phyloP scores from a whole-genome alignment of 2,888 invertebrate genomes.

The Maniola hyperantus region DNA sequence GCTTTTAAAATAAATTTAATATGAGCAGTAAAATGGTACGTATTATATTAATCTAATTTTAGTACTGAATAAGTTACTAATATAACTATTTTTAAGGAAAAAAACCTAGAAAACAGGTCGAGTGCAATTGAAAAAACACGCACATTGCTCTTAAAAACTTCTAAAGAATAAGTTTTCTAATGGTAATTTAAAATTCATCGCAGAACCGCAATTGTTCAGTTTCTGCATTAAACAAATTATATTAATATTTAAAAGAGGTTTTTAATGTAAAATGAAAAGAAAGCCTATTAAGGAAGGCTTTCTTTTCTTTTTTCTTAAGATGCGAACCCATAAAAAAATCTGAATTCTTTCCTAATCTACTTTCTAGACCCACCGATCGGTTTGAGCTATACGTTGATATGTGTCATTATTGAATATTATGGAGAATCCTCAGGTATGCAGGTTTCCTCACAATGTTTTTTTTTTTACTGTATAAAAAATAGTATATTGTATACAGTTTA shows the following conservation, averaged over 20 bases:
- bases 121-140: conserved; percentile 27
- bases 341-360: no score
- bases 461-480: no score
- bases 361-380: no score
- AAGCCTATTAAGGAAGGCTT: not conserved
- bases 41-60: no score
- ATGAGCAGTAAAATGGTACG: no score
- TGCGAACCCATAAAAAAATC: no score
- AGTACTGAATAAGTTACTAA: not conserved
- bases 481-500: no score
- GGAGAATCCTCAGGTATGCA: no score
- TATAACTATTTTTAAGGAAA: not conserved
- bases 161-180: conserved; percentile 2
- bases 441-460: no score
- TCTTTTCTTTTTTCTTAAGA: not conserved
- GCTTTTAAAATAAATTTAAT: no score
- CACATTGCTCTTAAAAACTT: not conserved
- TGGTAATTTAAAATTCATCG: conserved; percentile 15
- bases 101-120: conserved; percentile 22
- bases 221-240: not conserved
- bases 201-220: not conserved
- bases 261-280: not conserved
- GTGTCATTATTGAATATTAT: no score
- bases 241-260: not conserved
- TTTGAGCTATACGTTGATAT: no score